Evolutionary conservation across 2,888 invertebrate species (phyloP), one percentile per base, ranked within the genome.

Genomic region (Escarpia spicata): DNA sequence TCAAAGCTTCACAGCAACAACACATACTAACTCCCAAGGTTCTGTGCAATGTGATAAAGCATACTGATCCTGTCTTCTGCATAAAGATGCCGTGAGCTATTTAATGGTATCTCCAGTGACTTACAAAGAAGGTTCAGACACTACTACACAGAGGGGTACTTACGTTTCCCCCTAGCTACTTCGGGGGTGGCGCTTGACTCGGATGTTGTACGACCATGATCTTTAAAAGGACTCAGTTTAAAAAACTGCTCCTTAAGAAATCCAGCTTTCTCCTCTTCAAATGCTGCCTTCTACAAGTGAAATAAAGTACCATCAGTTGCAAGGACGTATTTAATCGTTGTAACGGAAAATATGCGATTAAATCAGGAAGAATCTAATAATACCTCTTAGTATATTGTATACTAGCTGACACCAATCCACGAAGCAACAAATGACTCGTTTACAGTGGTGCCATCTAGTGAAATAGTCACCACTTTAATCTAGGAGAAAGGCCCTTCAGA

Each of bases 241-340:
- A 95, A 93, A 91, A 96, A 95, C 91, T 96, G 95, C 31, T 95
- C 93, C 92, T 95, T 94, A 92, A 96, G 93, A 37, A 95, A 90
- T n/a, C 91, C 91, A 9, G 95, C 93, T 92, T 94, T 95, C 92
- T 96, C 95, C 37, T 95, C 95, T 44, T 96, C 95, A 89, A 96
- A 92, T 19, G 93, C 94, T 93, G 95, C 94, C 92, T 94, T 95
- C 96, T 96, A 94, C 15, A 94, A 94, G 37, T 44, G 31, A 92
- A 92, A 91, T 90, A 92, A 52, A 52, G 52, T 15, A 52, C 52
- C 52, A 52, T 52, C 52, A 9, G 15, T 52, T 52, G 52, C 52
- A 52, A 52, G 9, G 12, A 52, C 52, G 15, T 26, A 75, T 26
- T 75, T 15, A 75, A 75, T 26, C 75, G 19, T n/a, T 75, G 6